Conservation (phyloP, 2,113 vertebrate genomes). For the Megatriorchis doriae region DNA sequence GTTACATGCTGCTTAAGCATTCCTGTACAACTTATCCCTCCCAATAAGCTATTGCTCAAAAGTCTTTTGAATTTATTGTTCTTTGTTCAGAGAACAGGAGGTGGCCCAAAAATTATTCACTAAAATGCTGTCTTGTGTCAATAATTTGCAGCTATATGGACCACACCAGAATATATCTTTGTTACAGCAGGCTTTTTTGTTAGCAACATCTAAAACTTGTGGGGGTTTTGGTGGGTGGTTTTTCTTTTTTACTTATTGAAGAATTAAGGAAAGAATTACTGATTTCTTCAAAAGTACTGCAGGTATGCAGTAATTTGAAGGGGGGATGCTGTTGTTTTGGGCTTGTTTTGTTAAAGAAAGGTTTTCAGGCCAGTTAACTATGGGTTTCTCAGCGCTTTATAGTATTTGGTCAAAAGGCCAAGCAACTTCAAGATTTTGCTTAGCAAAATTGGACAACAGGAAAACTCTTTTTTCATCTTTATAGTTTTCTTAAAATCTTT, state of each 20-base stretch:
- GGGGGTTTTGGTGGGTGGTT: neutral
- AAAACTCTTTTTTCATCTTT: neutral
- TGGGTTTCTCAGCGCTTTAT: neutral
- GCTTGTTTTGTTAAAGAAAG: neutral
- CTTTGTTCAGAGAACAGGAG: neutral
- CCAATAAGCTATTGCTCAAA: slow-evolving; percentile 13
- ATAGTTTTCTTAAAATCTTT: neutral
- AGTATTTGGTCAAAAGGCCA: neutral
- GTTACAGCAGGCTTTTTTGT: neutral
- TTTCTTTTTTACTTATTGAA: neutral
- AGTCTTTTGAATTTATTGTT: neutral
- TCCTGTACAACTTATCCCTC: neutral
- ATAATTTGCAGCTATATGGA: neutral
- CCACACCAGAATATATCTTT: neutral
- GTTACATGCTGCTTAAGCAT: neutral
- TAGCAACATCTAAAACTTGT: neutral
- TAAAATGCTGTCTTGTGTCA: neutral
- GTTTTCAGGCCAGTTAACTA: neutral
- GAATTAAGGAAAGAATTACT: neutral
- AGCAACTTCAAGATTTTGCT: neutral
- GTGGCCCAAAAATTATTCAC: neutral
- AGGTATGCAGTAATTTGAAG: neutral
- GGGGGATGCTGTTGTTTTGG: neutral
- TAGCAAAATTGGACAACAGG: neutral
- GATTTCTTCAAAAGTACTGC: neutral